Base-by-base conservation (phyloP, 2,888 invertebrate species). In the Odontocerum albicorne region DNA sequence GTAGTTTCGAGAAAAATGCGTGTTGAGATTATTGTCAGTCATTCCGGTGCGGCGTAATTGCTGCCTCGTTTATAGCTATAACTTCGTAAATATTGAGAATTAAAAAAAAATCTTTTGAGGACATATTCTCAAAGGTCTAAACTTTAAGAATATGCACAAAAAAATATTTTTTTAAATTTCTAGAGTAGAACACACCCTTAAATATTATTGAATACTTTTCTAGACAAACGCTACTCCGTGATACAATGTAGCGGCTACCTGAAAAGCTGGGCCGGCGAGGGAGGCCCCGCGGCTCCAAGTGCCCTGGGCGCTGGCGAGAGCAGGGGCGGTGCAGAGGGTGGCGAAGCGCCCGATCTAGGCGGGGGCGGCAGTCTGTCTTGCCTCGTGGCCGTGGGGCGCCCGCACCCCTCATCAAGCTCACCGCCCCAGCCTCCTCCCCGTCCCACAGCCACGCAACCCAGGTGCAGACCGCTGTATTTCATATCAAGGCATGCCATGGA, bases 241-340 rank as follows among this genome's bases (percentile, higher is more conserved):
- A 89, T 96, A 46, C 94, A 95, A 67, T 96, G 93, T 67, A 94
- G 92, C 2, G 96, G 96, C 0, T 96, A 95, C 68, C 73, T 96
- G 32, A 96, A 96, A 69, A 91, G 94, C 0, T 95, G 93, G 94
- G 84, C 90, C 1, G 84, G 87, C 1, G 92, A 91, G 72, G 79
- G 87, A 43, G 82, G 84, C 0, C 77, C 76, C 10, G 80, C 68
- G 3, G 1, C 77, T 21, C 77, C 76, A n/a, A 36, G 43, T 7
- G 42, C 42, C 17, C 0, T 77, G 27, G 79, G 12, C n/a, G 33
- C 87, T 87, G 57, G 86, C 86, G 57, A 79, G 77, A 1, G 90
- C 4, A 1, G 77, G 22, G 78, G n/a, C 13, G 33, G 87, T 87
- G 57, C 86, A 86, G 57, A 79, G 78, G 1, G 90, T 71, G 79